Evolutionary conservation across 2,113 vertebrate genomes (phyloP), one percentile per base, ranked within the genome.

Genomic region (Microcebus lehilahytsara): DNA sequence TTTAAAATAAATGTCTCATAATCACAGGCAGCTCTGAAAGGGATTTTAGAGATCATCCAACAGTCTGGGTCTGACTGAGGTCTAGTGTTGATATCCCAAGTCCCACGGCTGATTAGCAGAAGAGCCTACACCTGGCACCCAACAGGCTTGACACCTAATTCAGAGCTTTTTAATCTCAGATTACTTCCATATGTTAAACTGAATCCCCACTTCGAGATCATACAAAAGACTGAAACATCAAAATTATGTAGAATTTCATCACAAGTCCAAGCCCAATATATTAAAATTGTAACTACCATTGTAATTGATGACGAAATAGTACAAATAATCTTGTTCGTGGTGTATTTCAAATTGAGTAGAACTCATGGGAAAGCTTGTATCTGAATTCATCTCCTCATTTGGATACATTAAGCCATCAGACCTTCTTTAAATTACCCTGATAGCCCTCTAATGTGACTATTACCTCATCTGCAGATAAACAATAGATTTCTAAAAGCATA

Each of bases 1-100:
- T 87, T 95, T 96, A 42, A 81, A 92, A 92, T 89, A 67, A 92
- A 56, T 69, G 22, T 42, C 40, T 74, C 56, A 62, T n/a, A 49
- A 46, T 66, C 56, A 32, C 37, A 51, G 25, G 6, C 34, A 85
- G 30, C 34, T 89, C 23, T 37, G 40, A 72, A 72, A 78, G 56
- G 42, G 7, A 60, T 60, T 80, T 3, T 46, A 74, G 85, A 60
- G 53, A 19, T 80, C n/a, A 58, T 40, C 17, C n/a, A 12, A 25
- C 23, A 60, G 27, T 37, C 32, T 79, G 30, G 49, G 49, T 49
- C 49, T 49, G 64, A 1, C 9, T 85, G 93, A 72, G 53, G 74
- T 81, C 22, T 12, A 56, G 20, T 69, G 7, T 32, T 78, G 64
- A 79, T 4, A 5, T 56, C 30, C 60, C n/a, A 13, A 16, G 60